Percentiles rank a stretch among this genome's conserved stretches.
Evolutionary conservation across 2,888 invertebrate genomes (phyloP).

Genomic region (Steinernema scapterisci): DNA sequence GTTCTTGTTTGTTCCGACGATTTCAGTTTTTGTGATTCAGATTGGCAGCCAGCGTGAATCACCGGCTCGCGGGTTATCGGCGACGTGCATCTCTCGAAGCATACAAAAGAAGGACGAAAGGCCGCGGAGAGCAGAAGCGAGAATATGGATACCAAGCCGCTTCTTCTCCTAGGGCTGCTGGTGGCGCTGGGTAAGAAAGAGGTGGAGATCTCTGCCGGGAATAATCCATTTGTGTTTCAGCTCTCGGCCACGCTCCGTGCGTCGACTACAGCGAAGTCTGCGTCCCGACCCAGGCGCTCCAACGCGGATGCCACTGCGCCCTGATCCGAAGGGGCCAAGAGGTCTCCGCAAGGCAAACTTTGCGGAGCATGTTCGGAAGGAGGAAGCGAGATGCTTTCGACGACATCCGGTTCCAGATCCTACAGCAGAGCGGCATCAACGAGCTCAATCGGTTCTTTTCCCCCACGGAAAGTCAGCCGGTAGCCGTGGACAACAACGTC

Average conservation of each 20-base stretch:
- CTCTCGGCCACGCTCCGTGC: neutral
- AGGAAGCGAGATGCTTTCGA: slow-evolving; percentile 10
- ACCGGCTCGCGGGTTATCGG: neutral
- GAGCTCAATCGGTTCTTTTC: slow-evolving; percentile 34
- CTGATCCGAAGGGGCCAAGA: slow-evolving; percentile 32
- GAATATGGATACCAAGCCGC: neutral
- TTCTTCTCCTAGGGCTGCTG: neutral
- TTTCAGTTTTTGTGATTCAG: neutral
- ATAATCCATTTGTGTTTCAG: slow-evolving; percentile 3
- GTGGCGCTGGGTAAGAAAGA: neutral
- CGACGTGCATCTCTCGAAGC: neutral
- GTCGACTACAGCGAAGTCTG: slow-evolving; percentile 34
- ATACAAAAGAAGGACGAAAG: neutral
- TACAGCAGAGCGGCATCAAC: slow-evolving; percentile 26
- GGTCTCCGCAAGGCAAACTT: slow-evolving; percentile 5
- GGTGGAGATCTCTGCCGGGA: neutral
- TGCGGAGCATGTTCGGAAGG: slow-evolving; percentile 14
- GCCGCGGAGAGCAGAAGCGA: neutral
- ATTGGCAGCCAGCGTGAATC: neutral
- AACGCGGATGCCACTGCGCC: slow-evolving; percentile 33
- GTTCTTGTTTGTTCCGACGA: neutral
- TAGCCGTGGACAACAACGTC: slow-evolving; percentile 32
- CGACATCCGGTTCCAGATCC: slow-evolving; percentile 17
- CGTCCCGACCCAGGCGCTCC: slow-evolving; percentile 29
- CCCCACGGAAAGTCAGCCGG: slow-evolving; percentile 21